Percentiles rank a stretch among this genome's conserved stretches.
Evolutionary conservation across 2,888 invertebrate genomes (phyloP).

Genomic region (Hyposoter didymator): DNA sequence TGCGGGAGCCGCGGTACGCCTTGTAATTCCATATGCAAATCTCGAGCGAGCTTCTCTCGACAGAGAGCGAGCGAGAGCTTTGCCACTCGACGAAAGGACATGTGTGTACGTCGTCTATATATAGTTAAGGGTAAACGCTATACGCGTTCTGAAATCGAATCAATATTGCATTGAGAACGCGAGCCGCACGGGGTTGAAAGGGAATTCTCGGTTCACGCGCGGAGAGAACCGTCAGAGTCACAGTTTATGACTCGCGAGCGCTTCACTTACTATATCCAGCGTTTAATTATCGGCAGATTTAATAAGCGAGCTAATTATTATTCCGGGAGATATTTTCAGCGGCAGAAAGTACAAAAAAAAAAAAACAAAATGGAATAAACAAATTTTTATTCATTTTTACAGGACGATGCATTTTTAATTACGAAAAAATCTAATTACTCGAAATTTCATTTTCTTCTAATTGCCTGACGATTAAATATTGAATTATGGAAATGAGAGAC

Average conservation of each 20-base stretch:
- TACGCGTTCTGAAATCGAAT: constrained; percentile 73
- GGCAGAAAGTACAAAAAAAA: not conserved
- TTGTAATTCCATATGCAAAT: constrained; percentile 79
- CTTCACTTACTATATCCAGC: constrained; percentile 1
- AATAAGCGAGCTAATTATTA: constrained; percentile 17
- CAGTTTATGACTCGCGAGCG: constrained; percentile 24
- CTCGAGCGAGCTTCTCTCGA: constrained; percentile 69
- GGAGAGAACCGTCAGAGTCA: constrained; percentile 31
- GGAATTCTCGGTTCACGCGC: constrained; percentile 42
- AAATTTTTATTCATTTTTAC: not conserved
- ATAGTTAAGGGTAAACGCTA: constrained; percentile 35
- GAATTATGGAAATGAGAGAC: constrained; percentile 37
- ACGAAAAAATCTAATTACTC: not conserved
- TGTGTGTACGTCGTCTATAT: constrained; percentile 29
- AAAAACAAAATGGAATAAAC: not conserved
- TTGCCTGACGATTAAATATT: constrained; percentile 40
- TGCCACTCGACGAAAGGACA: constrained; percentile 49
- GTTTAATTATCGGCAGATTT: constrained; percentile 21
- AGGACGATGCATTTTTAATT: not conserved
- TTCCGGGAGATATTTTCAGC: not conserved
- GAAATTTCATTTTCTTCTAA: constrained; percentile 25
- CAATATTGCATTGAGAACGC: constrained; percentile 75
- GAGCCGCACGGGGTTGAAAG: constrained; percentile 36
- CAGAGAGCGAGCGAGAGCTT: not conserved
- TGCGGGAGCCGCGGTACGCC: constrained; percentile 60